A percentile compares a stretch with the other conserved stretches of the same genome.
Conservation (phyloP, 2,888 invertebrate species). For the Clitarchus hookeri region DNA sequence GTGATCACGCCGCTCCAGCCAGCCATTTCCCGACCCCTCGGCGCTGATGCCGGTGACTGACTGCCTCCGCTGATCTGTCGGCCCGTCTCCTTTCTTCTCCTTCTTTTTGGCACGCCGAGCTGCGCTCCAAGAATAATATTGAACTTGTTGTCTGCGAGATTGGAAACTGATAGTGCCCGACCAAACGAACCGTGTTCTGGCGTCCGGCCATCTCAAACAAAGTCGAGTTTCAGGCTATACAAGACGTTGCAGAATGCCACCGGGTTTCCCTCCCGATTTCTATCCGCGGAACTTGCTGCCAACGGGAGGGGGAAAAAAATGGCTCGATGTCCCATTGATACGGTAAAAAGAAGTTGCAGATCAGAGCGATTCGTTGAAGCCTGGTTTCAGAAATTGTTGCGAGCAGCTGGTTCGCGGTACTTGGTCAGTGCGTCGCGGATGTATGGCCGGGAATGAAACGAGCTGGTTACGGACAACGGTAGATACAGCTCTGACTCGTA, state of each 20-base stretch:
- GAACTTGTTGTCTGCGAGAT: constrained; percentile 14
- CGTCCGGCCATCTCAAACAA: background rate
- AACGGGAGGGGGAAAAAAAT: background rate
- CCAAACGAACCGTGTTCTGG: constrained; percentile 14
- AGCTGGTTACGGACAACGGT: no score
- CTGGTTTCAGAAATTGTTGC: background rate
- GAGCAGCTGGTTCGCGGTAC: background rate
- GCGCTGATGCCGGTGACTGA: constrained; percentile 10
- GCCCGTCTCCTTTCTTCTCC: background rate
- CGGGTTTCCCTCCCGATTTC: background rate
- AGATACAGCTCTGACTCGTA: background rate
- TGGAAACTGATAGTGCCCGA: background rate
- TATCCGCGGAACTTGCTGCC: constrained; percentile 7
- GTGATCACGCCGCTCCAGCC: background rate
- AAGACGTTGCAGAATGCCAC: constrained; percentile 14
- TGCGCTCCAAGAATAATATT: constrained; percentile 14
- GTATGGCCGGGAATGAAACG: background rate
- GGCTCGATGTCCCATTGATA: background rate
- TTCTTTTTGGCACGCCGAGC: constrained; percentile 11
- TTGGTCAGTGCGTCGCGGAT: background rate
- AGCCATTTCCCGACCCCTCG: background rate
- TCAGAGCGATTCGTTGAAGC: background rate
- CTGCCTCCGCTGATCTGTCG: background rate
- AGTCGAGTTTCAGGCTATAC: constrained; percentile 14
- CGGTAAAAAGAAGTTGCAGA: constrained; percentile 7